Percentiles rank a stretch among this genome's conserved stretches.
phyloP scores from a whole-genome alignment of 1,140 invertebrate species.

The Vollenhovia emeryi region DNA sequence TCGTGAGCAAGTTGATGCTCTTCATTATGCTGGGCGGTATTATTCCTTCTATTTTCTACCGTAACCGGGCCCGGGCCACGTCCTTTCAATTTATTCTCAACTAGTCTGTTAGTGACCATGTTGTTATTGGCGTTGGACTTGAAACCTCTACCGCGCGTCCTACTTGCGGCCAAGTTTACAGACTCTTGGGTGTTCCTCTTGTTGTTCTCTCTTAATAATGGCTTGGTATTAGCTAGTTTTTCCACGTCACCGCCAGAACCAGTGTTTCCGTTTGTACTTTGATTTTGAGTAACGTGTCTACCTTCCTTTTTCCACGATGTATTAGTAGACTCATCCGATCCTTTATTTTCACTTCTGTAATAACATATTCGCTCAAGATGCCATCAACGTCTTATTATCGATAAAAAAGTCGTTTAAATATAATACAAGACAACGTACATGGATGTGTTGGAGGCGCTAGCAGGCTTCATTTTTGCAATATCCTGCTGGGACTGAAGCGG shows the following conservation, averaged over 20 bases:
- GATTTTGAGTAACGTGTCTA: conserved; percentile 72
- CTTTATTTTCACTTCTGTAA: conserved; percentile 81
- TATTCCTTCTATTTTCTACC: conserved; percentile 79
- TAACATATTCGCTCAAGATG: conserved; percentile 14
- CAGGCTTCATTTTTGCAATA: conserved; percentile 75
- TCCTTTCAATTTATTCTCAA: conserved; percentile 83
- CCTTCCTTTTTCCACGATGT: conserved; percentile 80
- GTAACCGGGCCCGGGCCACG: conserved; percentile 74
- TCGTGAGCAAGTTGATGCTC: conserved; percentile 84
- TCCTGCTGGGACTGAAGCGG: conserved; percentile 79
- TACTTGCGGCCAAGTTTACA: conserved; percentile 76
- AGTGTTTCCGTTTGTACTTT: conserved; percentile 78
- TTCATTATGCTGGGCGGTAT: conserved; percentile 74
- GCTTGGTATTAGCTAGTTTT: conserved; percentile 74
- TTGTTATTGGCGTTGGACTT: conserved; percentile 82
- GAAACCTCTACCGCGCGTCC: conserved; percentile 81
- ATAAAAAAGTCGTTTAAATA: conserved; percentile 20
- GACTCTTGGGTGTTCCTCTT: conserved; percentile 80
- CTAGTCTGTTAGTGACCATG: conserved; percentile 78
- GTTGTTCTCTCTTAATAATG: conserved; percentile 76
- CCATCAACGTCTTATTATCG: not conserved
- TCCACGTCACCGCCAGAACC: conserved; percentile 72
- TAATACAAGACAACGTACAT: conserved; percentile 73
- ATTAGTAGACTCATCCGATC: conserved; percentile 79
- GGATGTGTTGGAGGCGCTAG: conserved; percentile 65